These are phyloP conservation scores for Reticulitermes speratus DNA, from an alignment of 1,140 invertebrate genomes.

Conservation along the genomic window DNA sequence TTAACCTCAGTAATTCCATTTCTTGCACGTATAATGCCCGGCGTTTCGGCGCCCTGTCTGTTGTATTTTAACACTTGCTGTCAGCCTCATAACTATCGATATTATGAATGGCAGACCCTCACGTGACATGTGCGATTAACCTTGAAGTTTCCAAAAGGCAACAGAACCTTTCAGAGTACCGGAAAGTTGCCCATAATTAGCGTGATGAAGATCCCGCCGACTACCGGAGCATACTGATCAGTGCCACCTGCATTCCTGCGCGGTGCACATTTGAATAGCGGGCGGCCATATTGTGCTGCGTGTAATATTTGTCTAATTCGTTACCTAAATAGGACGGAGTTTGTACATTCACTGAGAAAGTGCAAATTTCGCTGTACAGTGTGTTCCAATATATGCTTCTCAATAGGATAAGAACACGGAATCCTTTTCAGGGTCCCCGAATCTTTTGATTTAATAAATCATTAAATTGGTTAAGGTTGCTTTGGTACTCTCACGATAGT, in stretches of 20 bases:
- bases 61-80: background rate
- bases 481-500: no score
- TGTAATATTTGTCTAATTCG: background rate
- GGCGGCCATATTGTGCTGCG: background rate
- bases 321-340: conserved; percentile 11
- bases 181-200: conserved; percentile 25
- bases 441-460: no score
- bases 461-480: no score
- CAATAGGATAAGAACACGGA: no score
- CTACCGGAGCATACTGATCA: background rate
- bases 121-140: background rate
- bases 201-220: background rate
- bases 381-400: background rate
- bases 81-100: background rate
- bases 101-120: background rate
- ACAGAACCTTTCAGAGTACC: background rate
- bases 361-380: background rate
- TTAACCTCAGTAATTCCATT: no score
- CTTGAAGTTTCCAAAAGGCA: conserved; percentile 7
- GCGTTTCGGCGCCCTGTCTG: background rate
- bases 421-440: no score
- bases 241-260: background rate
- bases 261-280: background rate
- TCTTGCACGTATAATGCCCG: no score
- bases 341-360: background rate